Base-by-base conservation (phyloP, 2,797 vertebrate genomes). In the Paguma larvata region DNA sequence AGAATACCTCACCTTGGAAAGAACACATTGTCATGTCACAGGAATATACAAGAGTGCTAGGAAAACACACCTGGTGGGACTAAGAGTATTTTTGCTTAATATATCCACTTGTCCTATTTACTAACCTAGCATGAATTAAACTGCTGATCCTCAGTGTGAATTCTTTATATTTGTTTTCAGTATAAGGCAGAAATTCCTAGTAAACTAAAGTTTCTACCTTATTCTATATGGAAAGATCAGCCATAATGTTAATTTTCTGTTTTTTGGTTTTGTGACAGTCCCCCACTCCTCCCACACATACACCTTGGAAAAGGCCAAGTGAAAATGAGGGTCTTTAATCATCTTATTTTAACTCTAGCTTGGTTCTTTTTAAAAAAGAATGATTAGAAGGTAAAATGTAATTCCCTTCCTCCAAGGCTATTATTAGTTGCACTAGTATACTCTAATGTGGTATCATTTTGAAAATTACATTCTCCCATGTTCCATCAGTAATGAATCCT, bases 371-470 rank as follows among this genome's bases (percentile, higher is more conserved):
- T 18, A 32, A 32, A 51, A 93, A 95, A 91, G 38, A 91, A 88
- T 87, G 32, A 97, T 92, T 92, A 97, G 44, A 83, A 96, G 34
- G 9, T 13, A 95, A 94, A 96, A 77, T 48, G 25, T 14, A 97
- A 90, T 92, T 73, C 34, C 3, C 51, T 94, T 84, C 32, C 59
- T 97, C 72, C 84, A 90, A 97, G 68, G 92, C 48, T 77, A 80
- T 79, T 80, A 95, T 78, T 96, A 95, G 56, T 87, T 92, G 48
- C 62, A 46, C 46, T 90, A 68, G 38, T 90, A 92, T 65, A 89
- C 30, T 70, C 14, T 85, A 97, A 80, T 41, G 11, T 41, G 38
- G 25, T 56, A 41, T 79, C n/a, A 73, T 88, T 92, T 84, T 41
- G 27, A 91, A 96, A 90, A 77, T 68, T 79, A 7, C 16, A n/a